Percentiles rank a stretch among this genome's conserved stretches.
Conservation (phyloP, 2,888 invertebrate species). For the Eupithecia abbreviata region DNA sequence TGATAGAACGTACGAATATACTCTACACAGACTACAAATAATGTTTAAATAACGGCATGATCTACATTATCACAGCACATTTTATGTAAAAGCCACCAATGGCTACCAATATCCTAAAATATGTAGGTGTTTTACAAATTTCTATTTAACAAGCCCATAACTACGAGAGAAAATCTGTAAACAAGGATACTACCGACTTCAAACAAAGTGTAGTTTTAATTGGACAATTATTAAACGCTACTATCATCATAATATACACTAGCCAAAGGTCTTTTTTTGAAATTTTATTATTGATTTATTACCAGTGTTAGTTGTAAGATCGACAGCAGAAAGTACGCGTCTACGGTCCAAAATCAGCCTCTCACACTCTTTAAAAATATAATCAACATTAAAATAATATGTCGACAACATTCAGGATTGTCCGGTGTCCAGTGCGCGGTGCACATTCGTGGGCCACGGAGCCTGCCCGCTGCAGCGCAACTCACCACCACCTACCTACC, state of each 20-base stretch:
- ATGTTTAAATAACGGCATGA: conserved; percentile 5
- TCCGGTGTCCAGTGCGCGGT: conserved; percentile 17
- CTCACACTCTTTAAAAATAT: conserved; percentile 13
- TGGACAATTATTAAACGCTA: neutral
- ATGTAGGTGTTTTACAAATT: neutral
- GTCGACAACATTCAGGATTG: conserved; percentile 22
- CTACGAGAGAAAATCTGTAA: neutral
- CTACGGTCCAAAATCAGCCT: conserved; percentile 17
- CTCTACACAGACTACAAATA: neutral
- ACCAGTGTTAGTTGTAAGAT: neutral
- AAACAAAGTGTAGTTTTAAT: neutral
- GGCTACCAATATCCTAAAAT: conserved; percentile 24
- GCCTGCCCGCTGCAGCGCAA: neutral
- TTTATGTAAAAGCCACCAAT: conserved; percentile 8
- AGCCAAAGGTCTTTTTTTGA: neutral
- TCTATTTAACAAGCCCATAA: neutral
- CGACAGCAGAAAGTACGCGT: conserved; percentile 23
- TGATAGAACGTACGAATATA: neutral
- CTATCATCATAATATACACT: neutral
- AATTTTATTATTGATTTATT: neutral
- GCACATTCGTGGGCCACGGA: neutral
- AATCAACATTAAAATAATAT: conserved; percentile 10
- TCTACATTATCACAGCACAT: conserved; percentile 31
- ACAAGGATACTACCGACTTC: neutral
- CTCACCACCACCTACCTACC: neutral